Percentiles rank a stretch among this genome's conserved stretches.
Conservation (phyloP, 2,888 invertebrate genomes). For the Dryocosmus kuriphilus region DNA sequence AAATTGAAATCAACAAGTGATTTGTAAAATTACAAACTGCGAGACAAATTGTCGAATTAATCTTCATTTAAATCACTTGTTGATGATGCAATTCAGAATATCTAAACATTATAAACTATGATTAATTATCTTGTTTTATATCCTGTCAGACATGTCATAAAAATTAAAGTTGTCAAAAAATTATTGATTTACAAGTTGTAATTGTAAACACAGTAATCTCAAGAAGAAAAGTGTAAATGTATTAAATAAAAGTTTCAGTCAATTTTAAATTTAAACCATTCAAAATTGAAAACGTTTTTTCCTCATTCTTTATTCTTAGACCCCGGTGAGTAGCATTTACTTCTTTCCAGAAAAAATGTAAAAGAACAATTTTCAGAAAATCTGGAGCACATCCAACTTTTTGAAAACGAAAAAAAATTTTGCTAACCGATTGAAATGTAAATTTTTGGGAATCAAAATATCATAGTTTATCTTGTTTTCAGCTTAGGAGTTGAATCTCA, state of each 20-base stretch:
- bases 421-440: background rate
- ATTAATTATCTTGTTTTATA: background rate
- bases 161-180: background rate
- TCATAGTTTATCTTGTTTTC: too few species aligned
- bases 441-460: background rate
- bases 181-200: background rate
- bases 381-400: slow-evolving; percentile 5
- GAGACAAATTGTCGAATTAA: background rate
- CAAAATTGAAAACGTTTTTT: background rate
- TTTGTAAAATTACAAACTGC: slow-evolving; percentile 1
- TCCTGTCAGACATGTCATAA: background rate
- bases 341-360: background rate
- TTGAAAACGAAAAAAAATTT: background rate
- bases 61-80: background rate
- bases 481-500: background rate
- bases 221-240: background rate
- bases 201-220: background rate
- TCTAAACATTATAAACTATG: background rate
- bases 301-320: too few species aligned
- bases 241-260: background rate
- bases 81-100: background rate
- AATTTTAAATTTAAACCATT: background rate
- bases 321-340: too few species aligned
- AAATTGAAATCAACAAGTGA: background rate
- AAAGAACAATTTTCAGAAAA: background rate